Conservation (phyloP, 2,797 vertebrate genomes). For the Bradypodion pumilum region DNA sequence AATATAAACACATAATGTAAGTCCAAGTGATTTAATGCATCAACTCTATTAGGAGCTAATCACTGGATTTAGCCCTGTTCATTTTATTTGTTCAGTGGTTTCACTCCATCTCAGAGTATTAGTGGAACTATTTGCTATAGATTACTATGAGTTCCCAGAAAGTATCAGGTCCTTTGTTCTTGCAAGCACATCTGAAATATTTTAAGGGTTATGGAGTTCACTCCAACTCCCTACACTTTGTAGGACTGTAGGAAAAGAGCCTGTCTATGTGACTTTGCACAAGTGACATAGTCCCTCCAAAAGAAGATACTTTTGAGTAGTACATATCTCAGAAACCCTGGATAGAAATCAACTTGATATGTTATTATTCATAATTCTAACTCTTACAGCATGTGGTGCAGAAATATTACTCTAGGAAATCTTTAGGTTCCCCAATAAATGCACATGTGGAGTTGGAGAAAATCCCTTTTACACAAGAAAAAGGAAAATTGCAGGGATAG, state of each 20-base stretch:
- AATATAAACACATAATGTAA: no score
- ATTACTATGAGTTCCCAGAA: neutral
- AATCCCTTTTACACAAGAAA: conserved; percentile 10
- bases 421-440: conserved; percentile 45
- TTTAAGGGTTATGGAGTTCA: rapidly evolving
- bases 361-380: no score
- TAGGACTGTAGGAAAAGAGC: no score
- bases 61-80: no score
- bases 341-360: no score
- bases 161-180: neutral
- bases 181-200: neutral
- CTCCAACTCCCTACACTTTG: no score
- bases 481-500: conserved; percentile 54
- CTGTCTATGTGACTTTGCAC: no score
- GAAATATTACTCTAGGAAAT: conserved; percentile 60
- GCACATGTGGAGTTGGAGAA: conserved; percentile 56
- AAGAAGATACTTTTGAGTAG: no score
- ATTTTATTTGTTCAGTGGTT: neutral
- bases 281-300: no score
- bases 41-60: no score
- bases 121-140: neutral
- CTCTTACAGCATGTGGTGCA: conserved; percentile 42
- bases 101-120: neutral
- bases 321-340: no score
- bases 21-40: no score